A percentile compares a stretch with the other conserved stretches of the same genome.
Evolutionary conservation across 2,888 invertebrate genomes (phyloP).

Genomic region (Euproctis similis): DNA sequence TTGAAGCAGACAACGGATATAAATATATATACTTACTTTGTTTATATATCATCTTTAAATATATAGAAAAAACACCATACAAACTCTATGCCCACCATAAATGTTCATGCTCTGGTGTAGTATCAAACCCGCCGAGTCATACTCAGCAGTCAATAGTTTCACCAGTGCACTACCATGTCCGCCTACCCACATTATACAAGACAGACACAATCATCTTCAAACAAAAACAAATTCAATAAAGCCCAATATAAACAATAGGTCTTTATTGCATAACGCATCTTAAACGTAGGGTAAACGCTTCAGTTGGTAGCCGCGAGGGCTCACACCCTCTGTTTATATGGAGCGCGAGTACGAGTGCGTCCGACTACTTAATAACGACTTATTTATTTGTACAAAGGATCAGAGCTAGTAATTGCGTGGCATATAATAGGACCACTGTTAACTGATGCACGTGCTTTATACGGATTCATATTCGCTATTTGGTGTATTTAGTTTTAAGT

Average conservation of each 20-base stretch:
- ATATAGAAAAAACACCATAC: too few relatives aligned
- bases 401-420: conserved; percentile 45
- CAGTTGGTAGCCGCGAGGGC: conserved; percentile 20
- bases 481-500: conserved; percentile 5
- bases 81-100: too few relatives aligned
- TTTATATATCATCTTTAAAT: too few relatives aligned
- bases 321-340: conserved; percentile 46
- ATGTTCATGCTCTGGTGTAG: too few relatives aligned
- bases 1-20: too few relatives aligned
- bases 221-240: conserved; percentile 44
- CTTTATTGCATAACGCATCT: conserved; percentile 37
- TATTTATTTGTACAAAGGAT: conserved; percentile 58
- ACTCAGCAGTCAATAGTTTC: too few relatives aligned
- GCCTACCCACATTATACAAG: too few relatives aligned
- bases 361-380: conserved; percentile 55
- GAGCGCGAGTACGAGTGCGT: conserved; percentile 29
- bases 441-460: conserved; percentile 32
- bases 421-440: conserved; percentile 56
- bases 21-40: too few relatives aligned
- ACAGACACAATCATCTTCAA: too few relatives aligned
- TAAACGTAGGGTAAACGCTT: conserved; percentile 24
- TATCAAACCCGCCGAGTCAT: too few relatives aligned
- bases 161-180: too few relatives aligned
- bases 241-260: conserved; percentile 26
- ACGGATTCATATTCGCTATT: conserved; percentile 16